phyloP scores from a whole-genome alignment of 2,888 invertebrate species.

The Ornithoptera alexandrae region DNA sequence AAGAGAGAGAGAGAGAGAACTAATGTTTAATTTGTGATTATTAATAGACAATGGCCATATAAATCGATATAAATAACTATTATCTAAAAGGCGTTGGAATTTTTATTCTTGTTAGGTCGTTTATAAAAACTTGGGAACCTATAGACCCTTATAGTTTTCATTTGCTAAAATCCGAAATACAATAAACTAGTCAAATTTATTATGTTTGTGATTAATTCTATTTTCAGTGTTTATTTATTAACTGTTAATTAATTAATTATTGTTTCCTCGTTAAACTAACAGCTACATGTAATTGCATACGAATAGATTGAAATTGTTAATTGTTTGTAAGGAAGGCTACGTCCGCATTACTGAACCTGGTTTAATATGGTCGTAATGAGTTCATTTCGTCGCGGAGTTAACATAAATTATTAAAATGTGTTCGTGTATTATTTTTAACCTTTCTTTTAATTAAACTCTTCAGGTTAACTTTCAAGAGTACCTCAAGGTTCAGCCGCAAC shows the following conservation, averaged over 20 bases:
- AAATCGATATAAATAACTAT: too few relatives aligned
- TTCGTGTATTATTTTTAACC: constrained; percentile 4
- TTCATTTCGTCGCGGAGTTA: constrained; percentile 24
- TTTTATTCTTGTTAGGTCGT: too few relatives aligned
- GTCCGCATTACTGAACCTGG: neutral
- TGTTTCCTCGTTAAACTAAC: constrained; percentile 25
- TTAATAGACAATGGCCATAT: too few relatives aligned
- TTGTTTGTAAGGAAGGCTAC: neutral
- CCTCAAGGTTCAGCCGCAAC: too few relatives aligned
- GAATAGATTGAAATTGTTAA: neutral
- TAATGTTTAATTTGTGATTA: too few relatives aligned
- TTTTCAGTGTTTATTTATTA: constrained; percentile 26
- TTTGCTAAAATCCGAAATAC: too few relatives aligned
- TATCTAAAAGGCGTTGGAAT: too few relatives aligned
- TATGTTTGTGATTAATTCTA: constrained; percentile 35
- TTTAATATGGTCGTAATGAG: constrained; percentile 22
- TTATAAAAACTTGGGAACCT: too few relatives aligned
- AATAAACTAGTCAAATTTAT: constrained; percentile 34
- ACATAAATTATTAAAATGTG: constrained; percentile 23
- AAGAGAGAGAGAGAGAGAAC: too few relatives aligned
- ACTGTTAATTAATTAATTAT: constrained; percentile 20
- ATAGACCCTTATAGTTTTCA: too few relatives aligned
- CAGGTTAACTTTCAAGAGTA: too few relatives aligned
- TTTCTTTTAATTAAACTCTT: too few relatives aligned
- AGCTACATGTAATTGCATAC: neutral